Evolutionary conservation across 2,113 vertebrate genomes (phyloP), one percentile per base, ranked within the genome.

Genomic region (Leptodactylus fuscus): DNA sequence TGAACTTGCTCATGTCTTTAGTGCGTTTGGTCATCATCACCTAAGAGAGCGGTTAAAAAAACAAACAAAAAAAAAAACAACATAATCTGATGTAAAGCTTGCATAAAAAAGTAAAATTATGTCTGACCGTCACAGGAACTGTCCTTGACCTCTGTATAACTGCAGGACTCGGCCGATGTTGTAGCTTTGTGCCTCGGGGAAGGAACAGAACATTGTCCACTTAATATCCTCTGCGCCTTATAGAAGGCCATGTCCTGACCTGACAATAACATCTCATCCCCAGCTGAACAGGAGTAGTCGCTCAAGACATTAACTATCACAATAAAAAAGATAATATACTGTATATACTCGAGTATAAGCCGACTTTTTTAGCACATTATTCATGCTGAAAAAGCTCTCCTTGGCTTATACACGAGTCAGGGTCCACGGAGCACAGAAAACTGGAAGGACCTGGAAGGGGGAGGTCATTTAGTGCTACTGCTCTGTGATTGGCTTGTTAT

Each of bases 1-100:
- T 99, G 93, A 99, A 99, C 90, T 99, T 99, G 89, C 98, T 98
- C 98, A 99, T 99, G 90, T 99, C 98, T 90, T 99, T 99, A 70
- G 98, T 99, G 81, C 97, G 90, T 90, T 97, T 99, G 51, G 98
- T 99, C 98, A 99, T 99, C 97, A 99, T 99, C 87, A 99, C 98
- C 96, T 96, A 67, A 11, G 12, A 12, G 2, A 15, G 41, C 24
- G 22, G 15, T 8, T 2, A 18, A 9, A n/a, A 46, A 27, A 4
- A 24, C 41, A 0, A 75, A 67, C 48, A 44, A 44, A 44, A 44
- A 44, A 9, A 44, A 44, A 44, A 44, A 44, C 41, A 44, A 44
- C n/a, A n/a, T n/a, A n/a, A n/a, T n/a, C n/a, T n/a, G n/a, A n/a
- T n/a, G 16, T 5, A 12, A 6, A 15, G 41, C 24, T 34, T 10